A percentile compares a stretch with the other conserved stretches of the same genome.
Conservation (phyloP, 2,888 invertebrate species). For the Epirrhoe alternata region DNA sequence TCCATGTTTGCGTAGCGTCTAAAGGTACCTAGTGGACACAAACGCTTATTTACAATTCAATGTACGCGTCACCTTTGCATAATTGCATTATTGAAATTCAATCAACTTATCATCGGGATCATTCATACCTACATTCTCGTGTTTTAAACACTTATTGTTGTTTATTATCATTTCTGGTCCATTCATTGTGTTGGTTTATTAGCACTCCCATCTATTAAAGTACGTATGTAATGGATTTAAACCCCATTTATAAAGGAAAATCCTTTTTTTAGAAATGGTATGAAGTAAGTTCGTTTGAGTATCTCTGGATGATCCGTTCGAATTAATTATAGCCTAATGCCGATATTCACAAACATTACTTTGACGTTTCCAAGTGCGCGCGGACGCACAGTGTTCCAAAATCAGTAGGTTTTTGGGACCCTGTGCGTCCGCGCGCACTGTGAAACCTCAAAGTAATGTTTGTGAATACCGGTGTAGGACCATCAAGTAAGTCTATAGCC, state of each 20-base stretch:
- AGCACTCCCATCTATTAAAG: not conserved
- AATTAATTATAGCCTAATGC: no score
- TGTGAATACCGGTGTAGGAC: no score
- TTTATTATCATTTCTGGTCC: not conserved
- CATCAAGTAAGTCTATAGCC: no score
- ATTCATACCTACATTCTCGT: not conserved
- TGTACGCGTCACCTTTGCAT: not conserved
- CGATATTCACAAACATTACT: no score
- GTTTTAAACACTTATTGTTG: not conserved
- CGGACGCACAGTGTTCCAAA: no score
- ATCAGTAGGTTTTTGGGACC: no score
- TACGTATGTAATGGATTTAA: constrained; percentile 88
- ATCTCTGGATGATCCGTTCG: no score
- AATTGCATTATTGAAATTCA: constrained; percentile 1
- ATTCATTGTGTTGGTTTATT: not conserved
- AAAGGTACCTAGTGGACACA: not conserved
- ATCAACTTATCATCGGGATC: not conserved
- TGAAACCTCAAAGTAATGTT: no score
- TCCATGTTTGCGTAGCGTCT: no score
- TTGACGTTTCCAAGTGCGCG: no score
- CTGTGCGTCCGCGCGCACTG: no score
- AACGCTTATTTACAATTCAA: not conserved
- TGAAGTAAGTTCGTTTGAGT: no score
- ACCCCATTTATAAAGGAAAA: constrained; percentile 87
- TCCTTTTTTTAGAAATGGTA: constrained; percentile 87